Percentiles rank a stretch among this genome's conserved stretches.
Evolutionary conservation across 2,113 vertebrate genomes (phyloP).

Genomic region (Australoheros scitulus): DNA sequence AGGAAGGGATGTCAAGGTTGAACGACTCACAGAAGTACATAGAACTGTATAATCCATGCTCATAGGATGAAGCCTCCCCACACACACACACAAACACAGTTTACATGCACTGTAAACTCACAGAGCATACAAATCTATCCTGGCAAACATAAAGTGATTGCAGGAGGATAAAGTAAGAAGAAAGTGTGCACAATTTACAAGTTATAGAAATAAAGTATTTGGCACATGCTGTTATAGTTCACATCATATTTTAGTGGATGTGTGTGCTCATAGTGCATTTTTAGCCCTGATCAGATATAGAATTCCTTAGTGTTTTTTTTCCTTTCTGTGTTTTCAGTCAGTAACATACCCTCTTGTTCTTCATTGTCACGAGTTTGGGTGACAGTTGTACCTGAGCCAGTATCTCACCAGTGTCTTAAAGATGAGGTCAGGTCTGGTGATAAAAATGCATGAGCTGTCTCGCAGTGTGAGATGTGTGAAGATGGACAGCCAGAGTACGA

Average conservation of each 20-base stretch:
- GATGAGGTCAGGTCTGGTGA: constrained; percentile 57
- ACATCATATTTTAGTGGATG: neutral
- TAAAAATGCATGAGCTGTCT: constrained; percentile 70
- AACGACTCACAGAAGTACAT: constrained; percentile 44
- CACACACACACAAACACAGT: neutral
- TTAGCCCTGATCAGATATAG: neutral
- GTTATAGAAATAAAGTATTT: neutral
- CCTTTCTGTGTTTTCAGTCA: neutral
- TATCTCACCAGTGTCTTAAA: constrained; percentile 43
- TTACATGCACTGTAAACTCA: neutral
- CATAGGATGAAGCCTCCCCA: neutral
- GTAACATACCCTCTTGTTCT: neutral
- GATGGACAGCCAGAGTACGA: constrained; percentile 51
- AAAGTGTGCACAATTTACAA: neutral
- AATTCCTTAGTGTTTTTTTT: neutral
- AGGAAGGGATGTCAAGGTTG: constrained; percentile 60
- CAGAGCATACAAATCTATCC: constrained; percentile 11
- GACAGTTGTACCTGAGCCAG: constrained; percentile 42
- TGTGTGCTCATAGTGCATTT: no score
- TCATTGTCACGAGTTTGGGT: constrained; percentile 44
- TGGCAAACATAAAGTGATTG: neutral
- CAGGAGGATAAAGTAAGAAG: neutral
- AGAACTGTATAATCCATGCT: constrained; percentile 11
- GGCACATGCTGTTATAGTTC: neutral
- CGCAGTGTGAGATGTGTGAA: constrained; percentile 40